phyloP scores from a whole-genome alignment of 2,797 vertebrate species.

The Lateolabrax maculatus region DNA sequence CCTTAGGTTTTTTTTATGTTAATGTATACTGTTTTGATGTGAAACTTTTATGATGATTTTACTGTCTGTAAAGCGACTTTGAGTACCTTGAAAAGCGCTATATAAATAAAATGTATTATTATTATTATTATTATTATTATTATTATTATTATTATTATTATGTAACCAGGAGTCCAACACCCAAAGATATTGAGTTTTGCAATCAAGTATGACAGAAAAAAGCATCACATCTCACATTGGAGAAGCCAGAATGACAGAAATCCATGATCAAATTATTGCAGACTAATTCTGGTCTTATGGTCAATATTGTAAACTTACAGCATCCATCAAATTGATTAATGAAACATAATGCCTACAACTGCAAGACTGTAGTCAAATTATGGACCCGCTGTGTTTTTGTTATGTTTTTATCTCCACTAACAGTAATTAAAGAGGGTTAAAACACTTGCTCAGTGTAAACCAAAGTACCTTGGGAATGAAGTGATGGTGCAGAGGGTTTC shows the following conservation, averaged over 20 bases:
- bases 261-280: neutral
- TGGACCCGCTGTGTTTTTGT: neutral
- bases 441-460: neutral
- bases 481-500: slow-evolving; percentile 95
- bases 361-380: neutral
- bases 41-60: too few relatives aligned
- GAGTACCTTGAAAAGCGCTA: too few relatives aligned
- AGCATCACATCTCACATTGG: neutral
- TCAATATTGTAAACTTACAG: neutral
- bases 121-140: too few relatives aligned
- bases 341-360: neutral
- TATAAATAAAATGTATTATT: too few relatives aligned
- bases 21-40: too few relatives aligned
- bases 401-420: neutral
- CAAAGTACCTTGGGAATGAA: slow-evolving; percentile 93
- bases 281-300: neutral
- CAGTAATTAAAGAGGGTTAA: neutral
- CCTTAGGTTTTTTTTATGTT: too few relatives aligned
- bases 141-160: too few relatives aligned
- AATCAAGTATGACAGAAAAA: neutral
- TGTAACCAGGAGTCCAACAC: too few relatives aligned
- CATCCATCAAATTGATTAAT: neutral
- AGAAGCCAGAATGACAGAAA: neutral
- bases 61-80: too few relatives aligned
- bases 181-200: neutral